Evolutionary conservation across 2,888 invertebrate genomes (phyloP).

Genomic region (Caradrina kadenii): DNA sequence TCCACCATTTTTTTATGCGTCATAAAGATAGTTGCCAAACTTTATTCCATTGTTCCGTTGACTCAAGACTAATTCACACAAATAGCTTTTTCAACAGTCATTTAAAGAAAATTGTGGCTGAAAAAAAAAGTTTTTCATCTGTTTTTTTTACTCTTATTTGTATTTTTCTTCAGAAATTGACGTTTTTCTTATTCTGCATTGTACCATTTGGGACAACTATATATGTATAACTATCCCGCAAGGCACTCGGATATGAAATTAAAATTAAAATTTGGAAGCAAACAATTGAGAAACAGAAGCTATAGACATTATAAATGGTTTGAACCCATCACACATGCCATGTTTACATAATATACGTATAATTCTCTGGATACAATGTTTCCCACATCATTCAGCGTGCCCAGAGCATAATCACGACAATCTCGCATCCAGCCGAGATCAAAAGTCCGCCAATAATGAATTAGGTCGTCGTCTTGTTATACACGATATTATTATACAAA

Average conservation of each 20-base stretch:
- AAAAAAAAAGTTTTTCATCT: conserved; percentile 39
- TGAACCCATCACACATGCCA: conserved; percentile 5
- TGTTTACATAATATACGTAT: background rate
- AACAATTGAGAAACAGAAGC: conserved; percentile 9
- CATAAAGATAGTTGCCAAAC: conserved; percentile 49
- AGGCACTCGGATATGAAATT: conserved; percentile 21
- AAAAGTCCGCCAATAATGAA: conserved; percentile 68
- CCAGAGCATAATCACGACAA: conserved; percentile 51
- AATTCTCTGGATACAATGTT: conserved; percentile 32
- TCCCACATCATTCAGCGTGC: conserved; percentile 39
- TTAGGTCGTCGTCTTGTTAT: conserved; percentile 80
- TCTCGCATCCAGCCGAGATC: conserved; percentile 46
- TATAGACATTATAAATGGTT: conserved; percentile 5
- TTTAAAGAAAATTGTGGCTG: conserved; percentile 39
- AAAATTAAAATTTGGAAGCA: conserved; percentile 9
- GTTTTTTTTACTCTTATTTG: conserved; percentile 24
- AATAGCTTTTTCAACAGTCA: conserved; percentile 37
- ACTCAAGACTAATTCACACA: conserved; percentile 32
- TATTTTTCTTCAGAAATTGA: conserved; percentile 35
- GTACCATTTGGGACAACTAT: conserved; percentile 39
- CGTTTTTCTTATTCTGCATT: conserved; percentile 30
- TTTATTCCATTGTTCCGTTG: conserved; percentile 47
- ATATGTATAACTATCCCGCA: background rate
- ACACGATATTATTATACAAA: conserved; percentile 78
- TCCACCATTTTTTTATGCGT: conserved; percentile 26